Base-by-base conservation (phyloP, 2,888 invertebrate genomes). In the Dorcus parallelipipedus region DNA sequence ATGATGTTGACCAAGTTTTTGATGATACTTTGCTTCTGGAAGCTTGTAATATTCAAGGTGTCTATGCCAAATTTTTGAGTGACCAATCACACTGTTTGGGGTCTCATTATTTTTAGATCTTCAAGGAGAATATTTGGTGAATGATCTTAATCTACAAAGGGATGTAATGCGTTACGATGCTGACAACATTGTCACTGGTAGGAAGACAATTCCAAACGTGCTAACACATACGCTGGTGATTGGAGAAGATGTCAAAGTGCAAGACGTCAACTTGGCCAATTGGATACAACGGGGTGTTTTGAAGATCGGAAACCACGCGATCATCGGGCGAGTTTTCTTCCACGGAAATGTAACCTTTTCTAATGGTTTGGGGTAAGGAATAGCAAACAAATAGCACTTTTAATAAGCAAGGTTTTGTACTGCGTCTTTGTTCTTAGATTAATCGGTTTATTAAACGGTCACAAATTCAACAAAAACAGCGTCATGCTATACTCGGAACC, bases 121-220 rank as follows among this genome's bases (percentile, higher is more conserved):
- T 20, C 49, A 66, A 50, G 76, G 74, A 7, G 64, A 71, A 14
- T 77, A 71, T 62, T 69, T 66, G 4, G 75, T 86, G 14, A 86
- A 86, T 67, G 72, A 77, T 59, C 69, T 83, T 47, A 78, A 83
- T 73, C 72, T 86, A 26, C 69, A 74, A 9, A 75, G 74, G 7
- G 85, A 86, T 65, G 73, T 86, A 14, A 75, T 83, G 62, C 77
- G 79, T 45, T 73, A 75, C 50, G 80, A 81, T 61, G 52, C 68
- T 52, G 53, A 64, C 20, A 83, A 81, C 68, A 67, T 76, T 3
- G 70, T 84, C 1, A 80, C 76, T 1, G 81, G 81, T 3, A 67
- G 66, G 1, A 83, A 82, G 73, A 69, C 50, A 41, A 70, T 82
- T 39, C 49, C 71, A 5, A 72, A 74, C 53, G 69, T 82, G n/a